Base-by-base conservation (phyloP, 2,888 invertebrate genomes). In the Autographa gamma region DNA sequence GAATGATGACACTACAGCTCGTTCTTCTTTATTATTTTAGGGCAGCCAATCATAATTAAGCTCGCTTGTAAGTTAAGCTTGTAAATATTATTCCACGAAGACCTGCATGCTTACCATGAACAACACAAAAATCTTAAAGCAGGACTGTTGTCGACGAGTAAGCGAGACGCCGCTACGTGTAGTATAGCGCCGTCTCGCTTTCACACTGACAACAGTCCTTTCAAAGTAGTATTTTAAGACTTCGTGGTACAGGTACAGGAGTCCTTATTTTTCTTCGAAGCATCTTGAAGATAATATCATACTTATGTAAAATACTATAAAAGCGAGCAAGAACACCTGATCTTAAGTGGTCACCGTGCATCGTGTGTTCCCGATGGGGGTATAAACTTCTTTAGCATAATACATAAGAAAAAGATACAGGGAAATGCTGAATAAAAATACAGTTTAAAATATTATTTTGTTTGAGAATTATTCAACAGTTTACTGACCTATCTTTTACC, bases 321-420 rank as follows among this genome's bases (percentile, higher is more conserved):
- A 70, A 63, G 11, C 13, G 63, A 63, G 52, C 38, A 56, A 5
- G 31, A 43, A 63, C 65, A 76, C 59, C 63, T 69, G 63, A 66
- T 61, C 43, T 52, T 66, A 71, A 69, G 71, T 71, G 61, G 64
- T 66, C 54, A 43, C 56, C 19, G 64, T 64, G 60, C 64, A 60
- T 41, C 41, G 60, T 54, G 54, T 59, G 56, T 64, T 60, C 25
- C 61, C 58, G 43, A 64, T 61, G 58, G 63, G 60, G 60, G 52
- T 67, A 41, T 38, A 52, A 63, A 71, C 63, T 56, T 59, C 67
- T 66, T 60, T 32, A 31, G 25, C 56, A 62, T 61, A 58, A 18
- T 62, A 52, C 18, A 8, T 31, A 60, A 14, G 41, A 41, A 32
- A 34, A 48, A 60, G 48, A 18, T 60, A 25, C 16, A 18, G 18